Evolutionary conservation across 2,113 vertebrate genomes (phyloP).

Genomic region (Xyrauchen texanus): DNA sequence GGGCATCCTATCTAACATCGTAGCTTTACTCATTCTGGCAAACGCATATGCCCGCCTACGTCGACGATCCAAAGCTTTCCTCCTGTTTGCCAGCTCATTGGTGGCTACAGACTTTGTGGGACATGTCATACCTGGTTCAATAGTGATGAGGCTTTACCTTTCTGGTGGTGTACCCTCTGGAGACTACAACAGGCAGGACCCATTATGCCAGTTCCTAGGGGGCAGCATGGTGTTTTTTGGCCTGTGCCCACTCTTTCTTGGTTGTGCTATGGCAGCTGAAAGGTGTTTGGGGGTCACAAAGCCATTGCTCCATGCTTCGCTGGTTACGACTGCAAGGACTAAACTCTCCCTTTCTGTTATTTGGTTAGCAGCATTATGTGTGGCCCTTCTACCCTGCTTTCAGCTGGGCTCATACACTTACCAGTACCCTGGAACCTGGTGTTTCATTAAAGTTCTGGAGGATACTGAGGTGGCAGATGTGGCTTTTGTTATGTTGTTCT

Average conservation of each 20-base stretch:
- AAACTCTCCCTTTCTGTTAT: slow-evolving; percentile 73
- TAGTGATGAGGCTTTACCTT: slow-evolving; percentile 82
- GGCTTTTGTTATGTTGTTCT: slow-evolving; percentile 80
- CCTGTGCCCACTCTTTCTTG: slow-evolving; percentile 85
- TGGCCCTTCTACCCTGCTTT: slow-evolving; percentile 81
- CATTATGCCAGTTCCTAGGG: slow-evolving; percentile 83
- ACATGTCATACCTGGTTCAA: slow-evolving; percentile 82
- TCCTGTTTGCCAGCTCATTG: slow-evolving; percentile 82
- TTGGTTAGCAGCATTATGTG: slow-evolving; percentile 75
- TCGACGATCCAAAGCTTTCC: slow-evolving; percentile 83
- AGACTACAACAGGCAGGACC: slow-evolving; percentile 63
- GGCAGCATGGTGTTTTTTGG: slow-evolving; percentile 91
- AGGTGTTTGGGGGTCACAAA: slow-evolving; percentile 85
- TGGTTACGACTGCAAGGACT: slow-evolving; percentile 77
- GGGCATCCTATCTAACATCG: slow-evolving; percentile 83
- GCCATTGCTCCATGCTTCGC: slow-evolving; percentile 79
- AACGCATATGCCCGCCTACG: slow-evolving; percentile 78
- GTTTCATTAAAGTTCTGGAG: slow-evolving; percentile 79
- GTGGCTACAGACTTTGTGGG: slow-evolving; percentile 83
- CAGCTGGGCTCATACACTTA: slow-evolving; percentile 79
- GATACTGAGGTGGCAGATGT: slow-evolving; percentile 68
- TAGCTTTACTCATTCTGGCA: slow-evolving; percentile 81
- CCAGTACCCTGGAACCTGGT: slow-evolving; percentile 85
- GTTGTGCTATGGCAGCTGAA: slow-evolving; percentile 86
- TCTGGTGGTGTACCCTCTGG: slow-evolving; percentile 50